These are phyloP conservation scores for Strongylocentrotus purpuratus DNA, from an alignment of 35 echinoderm and acorn worm species.

Conservation along the genomic window DNA sequence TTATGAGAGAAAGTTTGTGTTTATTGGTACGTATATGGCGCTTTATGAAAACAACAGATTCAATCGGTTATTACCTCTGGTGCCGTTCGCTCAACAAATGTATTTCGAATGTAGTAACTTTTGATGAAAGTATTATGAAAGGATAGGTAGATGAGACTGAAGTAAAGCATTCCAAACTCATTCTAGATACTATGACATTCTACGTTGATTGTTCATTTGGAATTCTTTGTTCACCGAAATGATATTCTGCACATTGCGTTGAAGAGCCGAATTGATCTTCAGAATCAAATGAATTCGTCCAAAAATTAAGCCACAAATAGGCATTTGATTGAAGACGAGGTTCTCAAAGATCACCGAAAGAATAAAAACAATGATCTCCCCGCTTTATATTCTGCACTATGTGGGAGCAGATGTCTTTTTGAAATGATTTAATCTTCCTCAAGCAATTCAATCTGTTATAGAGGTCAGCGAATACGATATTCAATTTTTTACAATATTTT, in stretches of 20 bases:
- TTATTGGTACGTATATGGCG: background rate
- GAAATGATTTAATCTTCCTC: background rate
- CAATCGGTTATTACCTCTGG: background rate
- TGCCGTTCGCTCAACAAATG: background rate
- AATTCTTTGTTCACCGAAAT: background rate
- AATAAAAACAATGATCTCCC: background rate
- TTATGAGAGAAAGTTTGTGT: background rate
- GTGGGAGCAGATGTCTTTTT: background rate
- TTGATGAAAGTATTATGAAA: background rate
- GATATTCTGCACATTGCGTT: background rate
- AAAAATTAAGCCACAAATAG: background rate
- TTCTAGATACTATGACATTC: background rate
- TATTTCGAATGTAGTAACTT: background rate
- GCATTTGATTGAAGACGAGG: background rate
- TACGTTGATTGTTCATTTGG: background rate
- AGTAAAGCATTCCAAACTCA: background rate
- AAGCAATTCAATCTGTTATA: background rate
- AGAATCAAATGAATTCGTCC: background rate
- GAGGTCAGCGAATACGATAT: slow-evolving; percentile 5
- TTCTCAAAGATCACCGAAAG: background rate
- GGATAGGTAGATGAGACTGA: background rate
- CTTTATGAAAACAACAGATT: background rate
- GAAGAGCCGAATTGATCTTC: background rate
- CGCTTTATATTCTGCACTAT: background rate
- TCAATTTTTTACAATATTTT: background rate